Evolutionary conservation across 1,140 invertebrate species (phyloP), one percentile per base, ranked within the genome.

Genomic region (Apis cerana): DNA sequence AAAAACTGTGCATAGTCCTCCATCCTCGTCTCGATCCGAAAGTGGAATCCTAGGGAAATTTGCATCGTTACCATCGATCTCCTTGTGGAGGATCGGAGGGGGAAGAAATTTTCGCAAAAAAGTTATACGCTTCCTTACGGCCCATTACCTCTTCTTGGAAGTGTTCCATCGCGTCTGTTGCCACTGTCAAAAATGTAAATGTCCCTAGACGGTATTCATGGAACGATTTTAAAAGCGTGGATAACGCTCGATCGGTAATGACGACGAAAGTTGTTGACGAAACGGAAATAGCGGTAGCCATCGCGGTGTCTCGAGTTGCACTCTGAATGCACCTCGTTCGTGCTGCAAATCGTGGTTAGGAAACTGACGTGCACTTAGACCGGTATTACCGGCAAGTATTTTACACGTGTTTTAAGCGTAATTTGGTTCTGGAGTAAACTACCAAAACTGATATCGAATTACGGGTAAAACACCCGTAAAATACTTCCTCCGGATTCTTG

Each of bases 221-320:
- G 52, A 52, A 43, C 56, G 71, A 27, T 33, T 74, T 74, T 59
- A 59, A 59, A 43, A 11, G 11, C n/a, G 33, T 56, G 71, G 54
- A 74, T 58, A 74, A 58, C 33, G 71, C 19, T 43, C 33, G 8
- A 56, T 33, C 33, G 71, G 71, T 74, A 74, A 74, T 74, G 71
- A 74, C 33, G 27, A 59, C 11, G 71, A 59, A 74, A 74, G 71
- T 74, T 58, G 68, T 15, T 52, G 12, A 21, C 21, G 56, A 74
- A 59, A 74, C 71, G 71, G 71, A 33, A 58, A 59, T 74, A 58
- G 27, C 59, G 33, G 71, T 19, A 5, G 54, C 19, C 27, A 74
- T 11, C 56, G 19, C 71, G 54, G 15, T 13, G 56, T 12, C 2
- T 74, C 27, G 27, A 59, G n/a, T 43, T 27, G 7, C 50, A 72